phyloP scores from a whole-genome alignment of 2,113 vertebrate species.

The Motacilla tschutschensis region DNA sequence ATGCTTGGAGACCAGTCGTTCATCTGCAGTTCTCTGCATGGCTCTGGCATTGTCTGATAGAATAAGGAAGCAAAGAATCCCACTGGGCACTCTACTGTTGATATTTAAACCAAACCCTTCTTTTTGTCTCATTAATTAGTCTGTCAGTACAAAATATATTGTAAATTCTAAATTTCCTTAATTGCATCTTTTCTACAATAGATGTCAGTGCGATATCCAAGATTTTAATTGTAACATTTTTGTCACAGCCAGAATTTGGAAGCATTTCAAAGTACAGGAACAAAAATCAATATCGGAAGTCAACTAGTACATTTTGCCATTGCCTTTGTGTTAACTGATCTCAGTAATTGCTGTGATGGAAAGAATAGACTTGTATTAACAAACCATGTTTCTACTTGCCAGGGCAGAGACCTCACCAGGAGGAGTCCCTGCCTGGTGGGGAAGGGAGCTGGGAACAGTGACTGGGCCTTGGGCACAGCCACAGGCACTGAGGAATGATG shows the following conservation, averaged over 20 bases:
- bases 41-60: background rate
- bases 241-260: background rate
- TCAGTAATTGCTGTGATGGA: background rate
- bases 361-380: background rate
- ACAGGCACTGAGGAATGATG: background rate
- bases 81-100: background rate
- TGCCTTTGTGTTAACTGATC: background rate
- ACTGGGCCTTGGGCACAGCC: background rate
- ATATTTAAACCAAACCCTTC: background rate
- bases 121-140: constrained; percentile 1
- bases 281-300: constrained; percentile 32
- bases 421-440: background rate
- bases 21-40: background rate
- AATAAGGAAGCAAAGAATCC: background rate
- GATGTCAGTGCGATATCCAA: background rate
- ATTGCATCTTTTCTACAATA: background rate
- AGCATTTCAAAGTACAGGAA: background rate
- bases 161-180: background rate
- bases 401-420: background rate
- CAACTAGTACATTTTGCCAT: background rate
- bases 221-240: background rate
- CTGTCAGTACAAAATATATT: background rate
- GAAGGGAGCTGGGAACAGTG: background rate
- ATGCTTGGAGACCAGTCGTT: background rate
- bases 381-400: background rate